These are phyloP conservation scores for Gallinago paraguaiae DNA, from an alignment of 2,113 vertebrate genomes.

Conservation along the genomic window DNA sequence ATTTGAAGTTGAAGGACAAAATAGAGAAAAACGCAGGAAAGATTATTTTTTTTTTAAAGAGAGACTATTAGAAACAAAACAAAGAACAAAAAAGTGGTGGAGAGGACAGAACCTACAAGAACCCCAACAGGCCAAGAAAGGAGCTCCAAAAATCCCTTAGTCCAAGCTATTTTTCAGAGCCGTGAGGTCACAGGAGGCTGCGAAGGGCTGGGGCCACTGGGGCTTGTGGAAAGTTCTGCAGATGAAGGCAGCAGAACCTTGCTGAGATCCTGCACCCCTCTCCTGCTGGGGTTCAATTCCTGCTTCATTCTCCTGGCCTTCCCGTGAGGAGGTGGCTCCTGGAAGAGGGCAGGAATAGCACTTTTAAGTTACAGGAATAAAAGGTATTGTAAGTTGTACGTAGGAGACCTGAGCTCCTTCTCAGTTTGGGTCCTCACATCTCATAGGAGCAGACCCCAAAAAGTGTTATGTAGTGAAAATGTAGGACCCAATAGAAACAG, in stretches of 20 bases:
- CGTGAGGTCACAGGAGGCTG: background rate
- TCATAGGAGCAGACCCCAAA: background rate
- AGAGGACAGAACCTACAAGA: background rate
- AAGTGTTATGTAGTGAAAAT: background rate
- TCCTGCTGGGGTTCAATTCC: too few species aligned
- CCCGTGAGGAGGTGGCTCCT: background rate
- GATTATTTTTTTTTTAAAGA: background rate
- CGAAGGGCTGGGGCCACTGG: background rate
- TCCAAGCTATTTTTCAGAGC: background rate
- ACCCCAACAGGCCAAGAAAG: background rate
- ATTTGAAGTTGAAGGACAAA: background rate
- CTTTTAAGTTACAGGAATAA: background rate
- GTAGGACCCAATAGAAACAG: accelerated
- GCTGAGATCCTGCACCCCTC: too few species aligned
- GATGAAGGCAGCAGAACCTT: background rate
- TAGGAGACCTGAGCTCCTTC: background rate
- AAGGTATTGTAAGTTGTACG: background rate
- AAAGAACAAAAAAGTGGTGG: background rate
- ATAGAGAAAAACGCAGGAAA: background rate
- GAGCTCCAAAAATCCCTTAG: background rate
- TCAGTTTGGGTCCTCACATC: background rate
- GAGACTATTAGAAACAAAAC: background rate
- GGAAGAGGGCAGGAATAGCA: accelerated
- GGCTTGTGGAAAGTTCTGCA: background rate
- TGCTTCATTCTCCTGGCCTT: background rate